A percentile compares a stretch with the other conserved stretches of the same genome.
phyloP scores from a whole-genome alignment of 1,140 invertebrate genomes.

The Nephotettix cincticeps region DNA sequence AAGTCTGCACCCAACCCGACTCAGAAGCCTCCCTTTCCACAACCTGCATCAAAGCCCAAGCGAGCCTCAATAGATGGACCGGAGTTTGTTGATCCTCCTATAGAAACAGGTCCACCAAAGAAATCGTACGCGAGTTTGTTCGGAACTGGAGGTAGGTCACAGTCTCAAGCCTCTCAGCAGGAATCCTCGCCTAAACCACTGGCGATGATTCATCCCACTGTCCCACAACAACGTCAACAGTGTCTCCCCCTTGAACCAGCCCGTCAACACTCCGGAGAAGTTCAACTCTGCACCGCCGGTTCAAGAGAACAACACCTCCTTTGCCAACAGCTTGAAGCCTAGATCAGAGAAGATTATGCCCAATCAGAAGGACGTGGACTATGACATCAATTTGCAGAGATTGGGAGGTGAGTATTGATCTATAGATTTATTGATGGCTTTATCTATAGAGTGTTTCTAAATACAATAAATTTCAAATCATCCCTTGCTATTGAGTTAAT shows the following conservation, averaged over 20 bases:
- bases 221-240: neutral
- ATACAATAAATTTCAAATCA: too few relatives aligned
- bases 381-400: constrained; percentile 9
- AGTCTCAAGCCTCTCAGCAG: neutral
- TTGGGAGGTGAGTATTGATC: constrained; percentile 10
- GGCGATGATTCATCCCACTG: neutral
- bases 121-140: constrained; percentile 22
- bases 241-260: neutral
- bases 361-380: neutral
- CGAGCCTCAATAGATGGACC: neutral
- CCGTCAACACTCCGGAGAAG: neutral
- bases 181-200: neutral
- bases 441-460: too few relatives aligned
- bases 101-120: neutral
- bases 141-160: neutral
- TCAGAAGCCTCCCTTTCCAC: constrained; percentile 14
- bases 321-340: neutral
- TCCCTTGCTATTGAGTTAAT: too few relatives aligned
- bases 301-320: neutral
- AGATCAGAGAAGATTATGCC: neutral
- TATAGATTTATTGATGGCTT: too few relatives aligned
- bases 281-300: neutral
- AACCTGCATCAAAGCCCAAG: neutral
- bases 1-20: neutral
- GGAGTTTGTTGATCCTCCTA: neutral